phyloP scores from a whole-genome alignment of 2,888 invertebrate species.

The Limenitis arthemis region DNA sequence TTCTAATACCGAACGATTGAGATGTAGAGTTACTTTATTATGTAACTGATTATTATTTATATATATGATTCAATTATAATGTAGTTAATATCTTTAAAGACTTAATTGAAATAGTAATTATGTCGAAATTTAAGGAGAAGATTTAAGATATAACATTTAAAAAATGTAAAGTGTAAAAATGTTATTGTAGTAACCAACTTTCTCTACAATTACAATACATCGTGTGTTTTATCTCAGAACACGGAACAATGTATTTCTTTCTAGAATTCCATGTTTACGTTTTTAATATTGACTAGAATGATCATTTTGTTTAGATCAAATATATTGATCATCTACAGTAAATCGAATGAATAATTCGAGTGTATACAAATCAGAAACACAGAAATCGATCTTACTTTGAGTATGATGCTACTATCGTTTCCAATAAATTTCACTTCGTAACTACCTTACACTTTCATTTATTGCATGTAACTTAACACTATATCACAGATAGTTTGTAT shows the following conservation, averaged over 20 bases:
- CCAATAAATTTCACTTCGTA: conserved; percentile 10
- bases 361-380: conserved; percentile 6
- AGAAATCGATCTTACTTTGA: conserved; percentile 9
- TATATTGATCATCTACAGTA: not conserved
- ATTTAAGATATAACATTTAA: not conserved
- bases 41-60: not conserved
- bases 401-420: conserved; percentile 1
- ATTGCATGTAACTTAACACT: conserved; percentile 55
- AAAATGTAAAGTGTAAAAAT: not conserved
- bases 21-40: not conserved
- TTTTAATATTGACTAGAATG: not conserved
- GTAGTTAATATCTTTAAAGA: too few species aligned
- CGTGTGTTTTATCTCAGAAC: not conserved
- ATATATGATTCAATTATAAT: too few species aligned
- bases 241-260: not conserved
- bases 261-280: not conserved
- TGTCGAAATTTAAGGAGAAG: too few species aligned
- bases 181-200: conserved; percentile 12
- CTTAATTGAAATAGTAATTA: too few species aligned
- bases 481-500: conserved; percentile 63
- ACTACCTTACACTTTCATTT: conserved; percentile 27
- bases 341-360: not conserved
- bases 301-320: not conserved
- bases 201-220: conserved; percentile 13
- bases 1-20: not conserved